Base-by-base conservation (phyloP, 2,113 vertebrate species). In the Amphilophus citrinellus region DNA sequence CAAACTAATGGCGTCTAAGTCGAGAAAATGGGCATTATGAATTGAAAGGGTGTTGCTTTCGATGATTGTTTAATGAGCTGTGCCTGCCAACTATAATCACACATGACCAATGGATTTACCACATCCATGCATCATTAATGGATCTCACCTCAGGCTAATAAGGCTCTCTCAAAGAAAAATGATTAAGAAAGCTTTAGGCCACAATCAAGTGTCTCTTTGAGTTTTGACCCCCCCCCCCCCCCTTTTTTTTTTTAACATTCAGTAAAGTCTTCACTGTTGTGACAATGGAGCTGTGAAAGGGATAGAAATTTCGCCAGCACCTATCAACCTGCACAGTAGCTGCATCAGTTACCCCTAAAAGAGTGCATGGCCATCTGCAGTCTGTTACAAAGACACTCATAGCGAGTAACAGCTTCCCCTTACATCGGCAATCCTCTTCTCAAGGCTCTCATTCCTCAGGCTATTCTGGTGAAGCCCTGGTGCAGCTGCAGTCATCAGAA, bases 121-220 rank as follows among this genome's bases (percentile, higher is more conserved):
- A 85, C 80, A 89, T 79, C 77, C 60, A 73, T 76, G 83, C 75
- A 88, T 88, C 85, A 35, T 85, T 90, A 90, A 93, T 88, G 85
- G 83, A 65, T 68, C 84, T 87, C 86, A 91, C 91, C 79, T 87
- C 57, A 27, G 65, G 79, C 83, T 89, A 89, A 90, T 88, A 87
- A 83, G 73, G 30, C 84, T 71, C 77, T 89, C 82, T 60, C 56
- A 73, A 61, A 61, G 61, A 83, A 89, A 84, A 81, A 87, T 80
- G 30, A 85, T 85, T 86, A 89, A 83, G 75, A 84, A 78, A 77
- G 86, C 86, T 87, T 86, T 27, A 63, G 61, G 84, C 71, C 76
- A 76, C 61, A 77, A 76, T 76, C 53, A 87, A 61, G 60, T 22
- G 5, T 87, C 59, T 80, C 84, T 88, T 77, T 47, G 24, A 77